These are phyloP conservation scores for Oryctes rhinoceros DNA, from an alignment of 1,140 invertebrate genomes.

Conservation along the genomic window DNA sequence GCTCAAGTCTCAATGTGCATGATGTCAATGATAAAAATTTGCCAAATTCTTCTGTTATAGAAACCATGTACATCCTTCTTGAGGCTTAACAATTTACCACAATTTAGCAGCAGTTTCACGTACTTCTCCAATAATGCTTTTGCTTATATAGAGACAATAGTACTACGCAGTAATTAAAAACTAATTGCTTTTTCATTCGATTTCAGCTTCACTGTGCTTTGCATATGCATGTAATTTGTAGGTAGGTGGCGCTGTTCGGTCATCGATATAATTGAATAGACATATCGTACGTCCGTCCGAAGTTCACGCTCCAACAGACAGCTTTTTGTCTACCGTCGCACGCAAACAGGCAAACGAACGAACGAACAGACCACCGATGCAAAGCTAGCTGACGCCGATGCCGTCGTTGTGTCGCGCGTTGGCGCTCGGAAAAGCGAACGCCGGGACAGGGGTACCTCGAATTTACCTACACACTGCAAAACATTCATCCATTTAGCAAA, in stretches of 20 bases:
- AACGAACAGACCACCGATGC: background rate
- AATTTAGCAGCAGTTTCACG: no score
- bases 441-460: slow-evolving; percentile 35
- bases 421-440: background rate
- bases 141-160: background rate
- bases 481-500: slow-evolving; percentile 59
- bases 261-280: slow-evolving; percentile 45
- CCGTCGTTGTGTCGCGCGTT: background rate
- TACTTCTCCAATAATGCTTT: background rate
- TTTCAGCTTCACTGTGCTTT: background rate
- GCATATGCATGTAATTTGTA: slow-evolving; percentile 16
- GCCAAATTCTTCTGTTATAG: no score
- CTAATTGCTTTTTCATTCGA: slow-evolving; percentile 31
- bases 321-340: slow-evolving; percentile 43
- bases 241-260: slow-evolving; percentile 7
- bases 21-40: no score
- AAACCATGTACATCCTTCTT: no score
- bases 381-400: background rate
- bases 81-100: no score
- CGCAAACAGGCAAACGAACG: slow-evolving; percentile 1
- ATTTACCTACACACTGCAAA: slow-evolving; percentile 57
- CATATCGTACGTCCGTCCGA: slow-evolving; percentile 44
- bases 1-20: no score
- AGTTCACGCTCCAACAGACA: slow-evolving; percentile 51
- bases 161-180: slow-evolving; percentile 2